Conservation (phyloP, 2,888 invertebrate genomes). For the Lymantria monacha region DNA sequence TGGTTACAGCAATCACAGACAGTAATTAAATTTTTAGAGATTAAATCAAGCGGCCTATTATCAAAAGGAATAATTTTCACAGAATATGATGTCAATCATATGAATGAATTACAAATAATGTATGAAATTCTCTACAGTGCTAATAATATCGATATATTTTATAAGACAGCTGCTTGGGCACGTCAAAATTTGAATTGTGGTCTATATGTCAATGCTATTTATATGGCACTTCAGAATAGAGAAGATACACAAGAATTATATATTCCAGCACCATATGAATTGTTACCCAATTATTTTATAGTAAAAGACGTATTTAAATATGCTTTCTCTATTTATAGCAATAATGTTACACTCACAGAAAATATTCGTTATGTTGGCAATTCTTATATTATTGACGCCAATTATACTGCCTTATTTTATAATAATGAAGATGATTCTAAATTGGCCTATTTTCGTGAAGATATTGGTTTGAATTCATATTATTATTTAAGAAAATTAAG, state of each 20-base stretch:
- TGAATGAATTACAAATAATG: slow-evolving; percentile 55
- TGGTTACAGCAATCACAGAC: slow-evolving; percentile 56
- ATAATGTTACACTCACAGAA: slow-evolving; percentile 46
- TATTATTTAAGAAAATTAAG: slow-evolving; percentile 83
- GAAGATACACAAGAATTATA: slow-evolving; percentile 81
- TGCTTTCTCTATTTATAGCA: slow-evolving; percentile 54
- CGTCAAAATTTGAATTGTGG: slow-evolving; percentile 84
- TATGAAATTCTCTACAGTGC: slow-evolving; percentile 80
- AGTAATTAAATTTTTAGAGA: slow-evolving; percentile 47
- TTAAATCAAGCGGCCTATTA: slow-evolving; percentile 52
- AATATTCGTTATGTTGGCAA: slow-evolving; percentile 61
- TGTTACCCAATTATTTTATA: slow-evolving; percentile 86
- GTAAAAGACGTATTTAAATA: slow-evolving; percentile 82
- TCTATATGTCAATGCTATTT: slow-evolving; percentile 83
- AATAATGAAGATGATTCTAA: slow-evolving; percentile 78
- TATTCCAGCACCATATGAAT: slow-evolving; percentile 85
- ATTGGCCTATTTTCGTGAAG: slow-evolving; percentile 87
- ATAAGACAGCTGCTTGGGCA: slow-evolving; percentile 81
- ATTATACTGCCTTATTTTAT: slow-evolving; percentile 64
- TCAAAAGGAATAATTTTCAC: slow-evolving; percentile 66
- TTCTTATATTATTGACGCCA: slow-evolving; percentile 59
- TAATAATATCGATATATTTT: slow-evolving; percentile 82
- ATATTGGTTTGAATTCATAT: slow-evolving; percentile 85
- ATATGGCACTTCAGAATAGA: slow-evolving; percentile 81
- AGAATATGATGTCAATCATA: slow-evolving; percentile 57